Evolutionary conservation across 2,797 vertebrate species (phyloP).

Genomic region (Sebastes minor): DNA sequence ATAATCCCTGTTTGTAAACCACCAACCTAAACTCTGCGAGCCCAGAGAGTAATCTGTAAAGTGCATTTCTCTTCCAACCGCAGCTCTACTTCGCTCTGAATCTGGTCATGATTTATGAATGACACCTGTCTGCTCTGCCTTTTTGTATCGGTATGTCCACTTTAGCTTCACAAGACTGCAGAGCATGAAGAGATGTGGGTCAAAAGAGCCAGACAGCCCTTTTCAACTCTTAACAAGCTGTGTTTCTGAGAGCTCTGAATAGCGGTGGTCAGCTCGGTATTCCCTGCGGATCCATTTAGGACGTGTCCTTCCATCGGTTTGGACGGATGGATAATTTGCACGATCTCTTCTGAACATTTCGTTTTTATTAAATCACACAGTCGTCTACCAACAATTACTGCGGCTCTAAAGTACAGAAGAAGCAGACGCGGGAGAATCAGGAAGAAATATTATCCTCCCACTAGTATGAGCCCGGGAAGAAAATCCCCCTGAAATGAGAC

Average conservation of each 20-base stretch:
- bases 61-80: conserved; percentile 22
- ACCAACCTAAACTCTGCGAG: conserved; percentile 8
- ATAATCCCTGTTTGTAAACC: conserved; percentile 44
- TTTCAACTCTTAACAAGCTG: conserved; percentile 44
- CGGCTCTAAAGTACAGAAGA: neutral
- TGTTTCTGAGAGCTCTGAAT: conserved; percentile 42
- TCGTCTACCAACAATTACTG: conserved; percentile 8
- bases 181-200: conserved; percentile 21
- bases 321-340: conserved; percentile 5
- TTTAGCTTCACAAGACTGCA: conserved; percentile 38
- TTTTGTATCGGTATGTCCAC: conserved; percentile 38
- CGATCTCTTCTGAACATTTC: neutral
- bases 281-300: conserved; percentile 41
- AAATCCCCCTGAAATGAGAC: conserved; percentile 28
- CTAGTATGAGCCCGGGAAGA: neutral
- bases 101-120: conserved; percentile 65
- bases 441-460: neutral
- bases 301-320: conserved; percentile 34
- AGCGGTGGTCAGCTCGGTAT: conserved; percentile 24
- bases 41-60: conserved; percentile 27
- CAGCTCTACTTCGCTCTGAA: conserved; percentile 7
- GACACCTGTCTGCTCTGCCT: conserved; percentile 52
- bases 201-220: conserved; percentile 23
- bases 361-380: conserved; percentile 28
- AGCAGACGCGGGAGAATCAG: neutral